Evolutionary conservation across 2,797 vertebrate species (phyloP), one percentile per base, ranked within the genome.

Genomic region (Rhynchonycteris naso): DNA sequence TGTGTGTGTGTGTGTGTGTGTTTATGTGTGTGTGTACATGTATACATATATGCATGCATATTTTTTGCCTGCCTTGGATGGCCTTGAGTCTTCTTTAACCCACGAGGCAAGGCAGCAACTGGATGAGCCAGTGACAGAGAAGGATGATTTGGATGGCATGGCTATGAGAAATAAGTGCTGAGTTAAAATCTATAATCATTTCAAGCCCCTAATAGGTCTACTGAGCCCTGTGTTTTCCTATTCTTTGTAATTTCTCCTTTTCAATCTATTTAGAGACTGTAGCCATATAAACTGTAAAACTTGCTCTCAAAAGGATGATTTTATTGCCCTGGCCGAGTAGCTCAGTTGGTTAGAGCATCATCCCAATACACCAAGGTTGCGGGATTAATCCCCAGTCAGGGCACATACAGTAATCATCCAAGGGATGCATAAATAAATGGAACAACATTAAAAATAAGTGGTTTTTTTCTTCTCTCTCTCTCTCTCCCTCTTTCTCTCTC

Each of bases 171-270:
- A 91, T 68, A 24, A 83, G 11, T 15, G 4, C 63, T 83, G 30
- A 12, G 30, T 90, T 88, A 52, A 38, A 61, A 71, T 52, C 50
- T 81, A 5, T 18, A 50, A 58, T 75, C 11, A 83, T 72, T 43
- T 76, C 22, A 82, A 90, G 59, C 24, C 24, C 54, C 52, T 88
- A 28, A 56, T 26, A 61, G 18, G 26, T 72, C 94, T 50, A 5
- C 68, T 74, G 69, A 59, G 81, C 35, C 65, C 30, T 38, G 3
- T 78, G 72, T 88, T 68, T 96, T 91, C 38, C 91, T 10, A 43
- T 87, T 92, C 5, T 35, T 59, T 93, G 9, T 86, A 3, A 10
- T 47, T 65, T 96, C 72, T 94, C 88, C 76, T 95, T 96, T 72
- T 68, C 33, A 6, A 35, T 58, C 47, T 95, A 38, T 74, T 95